Base-by-base conservation (phyloP, 2,113 vertebrate genomes). In the Falcunculus frontatus region DNA sequence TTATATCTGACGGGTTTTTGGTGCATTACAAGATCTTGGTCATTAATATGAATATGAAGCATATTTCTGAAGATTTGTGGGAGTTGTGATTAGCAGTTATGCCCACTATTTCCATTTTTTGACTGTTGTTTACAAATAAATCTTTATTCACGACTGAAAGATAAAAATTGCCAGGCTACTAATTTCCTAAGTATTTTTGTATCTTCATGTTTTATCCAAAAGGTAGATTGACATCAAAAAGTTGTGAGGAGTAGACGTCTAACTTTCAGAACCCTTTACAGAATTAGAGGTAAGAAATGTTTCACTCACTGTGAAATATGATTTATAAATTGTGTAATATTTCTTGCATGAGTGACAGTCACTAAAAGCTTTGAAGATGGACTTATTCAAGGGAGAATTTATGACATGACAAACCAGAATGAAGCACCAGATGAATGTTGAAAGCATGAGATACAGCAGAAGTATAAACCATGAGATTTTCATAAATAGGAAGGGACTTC, bases 401-500 rank as follows among this genome's bases (percentile, higher is more conserved):
- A 3, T 33, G 30, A 52, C 74, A 41, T 69, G 47, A 60, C 7
- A 93, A 90, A 81, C 44, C 62, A 94, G 80, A 94, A 90, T 82
- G 64, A 90, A 95, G 39, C 27, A 92, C 44, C 74, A 86, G 69
- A 74, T 74, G 52, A 87, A 94, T 49, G 15, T 75, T 64, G 63
- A 91, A 96, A 92, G 39, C 46, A 73, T 53, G 41, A 64, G 39
- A 90, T 90, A 92, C 26, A 95, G 68, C 39, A 78, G 72, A 64
- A 86, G 10, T 26, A 87, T 75, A 93, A 89, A 82, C 15, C 9
- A 37, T 3, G 75, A 92, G 75, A 84, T 70, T 96, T 95, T 95
- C 56, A 94, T 91, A 84, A 95, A 79, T 33, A 70, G 80, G 91
- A 97, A 95, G 55, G 49, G 68, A 89, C 41, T n/a, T 93, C 21